These are phyloP conservation scores for Sarcophaga variegata DNA, from an alignment of 2,888 invertebrate species.

Conservation along the genomic window DNA sequence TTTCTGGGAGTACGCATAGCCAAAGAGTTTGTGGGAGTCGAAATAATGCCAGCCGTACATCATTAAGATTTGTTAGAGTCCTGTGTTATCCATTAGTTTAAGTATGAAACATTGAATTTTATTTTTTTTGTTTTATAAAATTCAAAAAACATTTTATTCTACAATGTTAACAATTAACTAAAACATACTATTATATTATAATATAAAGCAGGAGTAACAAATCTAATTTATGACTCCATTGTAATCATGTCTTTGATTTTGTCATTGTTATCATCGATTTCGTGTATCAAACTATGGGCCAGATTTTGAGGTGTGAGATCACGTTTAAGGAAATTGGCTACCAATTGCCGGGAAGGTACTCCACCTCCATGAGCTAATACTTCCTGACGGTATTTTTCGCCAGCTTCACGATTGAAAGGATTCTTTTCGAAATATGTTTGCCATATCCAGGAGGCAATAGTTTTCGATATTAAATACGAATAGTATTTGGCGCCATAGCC, in stretches of 20 bases:
- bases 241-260: constrained; percentile 79
- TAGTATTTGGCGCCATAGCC: constrained; percentile 99
- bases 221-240: constrained; percentile 2
- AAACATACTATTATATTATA: constrained; percentile 13
- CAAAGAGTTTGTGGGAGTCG: constrained; percentile 89
- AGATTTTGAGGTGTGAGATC: constrained; percentile 89
- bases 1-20: constrained; percentile 90
- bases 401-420: constrained; percentile 89
- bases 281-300: constrained; percentile 90
- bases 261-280: constrained; percentile 86
- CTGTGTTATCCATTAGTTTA: constrained; percentile 32
- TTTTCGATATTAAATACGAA: constrained; percentile 96
- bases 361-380: constrained; percentile 95
- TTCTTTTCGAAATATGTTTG: constrained; percentile 90
- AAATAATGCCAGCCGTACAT: constrained; percentile 85
- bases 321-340: constrained; percentile 89
- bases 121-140: constrained; percentile 34
- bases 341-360: constrained; percentile 89
- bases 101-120: constrained; percentile 45
- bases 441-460: constrained; percentile 97
- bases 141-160: constrained; percentile 47
- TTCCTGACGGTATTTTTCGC: constrained; percentile 89
- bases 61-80: constrained; percentile 36
- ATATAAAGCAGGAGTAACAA: background rate
- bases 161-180: constrained; percentile 53